Evolutionary conservation across 2,888 invertebrate species (phyloP).

Genomic region (Gasteruption jaculator): DNA sequence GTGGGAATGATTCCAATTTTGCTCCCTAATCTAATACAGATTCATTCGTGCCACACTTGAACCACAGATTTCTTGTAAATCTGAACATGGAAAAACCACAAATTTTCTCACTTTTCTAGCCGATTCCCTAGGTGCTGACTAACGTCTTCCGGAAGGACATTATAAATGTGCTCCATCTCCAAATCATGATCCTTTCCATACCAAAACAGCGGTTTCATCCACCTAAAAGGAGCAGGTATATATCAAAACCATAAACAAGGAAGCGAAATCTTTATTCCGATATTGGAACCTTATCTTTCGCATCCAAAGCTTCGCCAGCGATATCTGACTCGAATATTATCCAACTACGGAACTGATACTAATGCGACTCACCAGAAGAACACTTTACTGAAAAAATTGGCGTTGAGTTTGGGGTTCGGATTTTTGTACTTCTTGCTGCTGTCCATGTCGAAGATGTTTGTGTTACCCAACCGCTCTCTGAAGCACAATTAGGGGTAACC

Average conservation of each 20-base stretch:
- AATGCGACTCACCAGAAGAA: slow-evolving; percentile 67
- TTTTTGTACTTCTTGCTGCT: slow-evolving; percentile 60
- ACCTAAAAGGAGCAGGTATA: too few species aligned
- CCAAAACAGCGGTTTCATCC: slow-evolving; percentile 63
- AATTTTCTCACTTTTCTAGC: slow-evolving; percentile 61
- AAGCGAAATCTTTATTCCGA: too few species aligned
- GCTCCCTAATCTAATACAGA: too few species aligned
- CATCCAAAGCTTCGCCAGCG: too few species aligned
- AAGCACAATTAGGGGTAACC: too few species aligned
- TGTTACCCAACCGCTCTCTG: too few species aligned
- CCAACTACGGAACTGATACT: too few species aligned
- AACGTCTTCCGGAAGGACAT: slow-evolving; percentile 59
- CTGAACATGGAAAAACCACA: background rate
- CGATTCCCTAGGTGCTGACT: slow-evolving; percentile 65
- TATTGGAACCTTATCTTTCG: too few species aligned
- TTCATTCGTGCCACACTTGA: too few species aligned
- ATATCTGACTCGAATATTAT: too few species aligned
- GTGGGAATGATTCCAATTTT: too few species aligned
- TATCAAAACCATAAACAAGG: too few species aligned
- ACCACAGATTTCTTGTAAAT: slow-evolving; percentile 4
- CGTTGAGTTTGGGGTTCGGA: slow-evolving; percentile 59
- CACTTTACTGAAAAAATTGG: slow-evolving; percentile 59
- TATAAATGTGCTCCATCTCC: slow-evolving; percentile 64
- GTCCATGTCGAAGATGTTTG: slow-evolving; percentile 59
- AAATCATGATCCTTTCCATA: slow-evolving; percentile 63